Evolutionary conservation across 2,797 vertebrate species (phyloP).

Genomic region (Halcyon smyrnensis): DNA sequence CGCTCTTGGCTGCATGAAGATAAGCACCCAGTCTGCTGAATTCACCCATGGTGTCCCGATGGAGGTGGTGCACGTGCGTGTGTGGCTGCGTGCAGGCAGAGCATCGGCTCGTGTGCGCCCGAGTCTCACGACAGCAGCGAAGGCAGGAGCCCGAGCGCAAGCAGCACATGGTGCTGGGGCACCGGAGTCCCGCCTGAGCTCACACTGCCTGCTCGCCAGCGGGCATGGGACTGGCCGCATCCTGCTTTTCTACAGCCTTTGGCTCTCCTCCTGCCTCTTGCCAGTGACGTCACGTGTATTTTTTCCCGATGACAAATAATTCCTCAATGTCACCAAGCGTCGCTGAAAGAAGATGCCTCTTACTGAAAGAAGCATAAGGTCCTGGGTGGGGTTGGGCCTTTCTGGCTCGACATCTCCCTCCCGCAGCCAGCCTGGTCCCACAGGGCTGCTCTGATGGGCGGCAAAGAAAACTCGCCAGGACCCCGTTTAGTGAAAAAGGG

Average conservation of each 20-base stretch:
- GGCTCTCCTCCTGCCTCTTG: neutral
- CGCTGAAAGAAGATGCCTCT: neutral
- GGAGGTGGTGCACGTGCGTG: rapidly evolving
- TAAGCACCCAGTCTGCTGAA: rapidly evolving
- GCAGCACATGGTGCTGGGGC: neutral
- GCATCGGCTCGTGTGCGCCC: rapidly evolving
- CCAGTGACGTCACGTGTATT: neutral
- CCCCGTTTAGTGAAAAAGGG: neutral
- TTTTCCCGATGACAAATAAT: neutral
- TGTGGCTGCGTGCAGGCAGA: neutral
- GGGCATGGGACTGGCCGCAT: neutral
- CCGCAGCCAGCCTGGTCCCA: neutral
- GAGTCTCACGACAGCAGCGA: rapidly evolving
- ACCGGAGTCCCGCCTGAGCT: neutral
- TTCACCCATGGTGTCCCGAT: rapidly evolving
- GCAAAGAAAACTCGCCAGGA: neutral
- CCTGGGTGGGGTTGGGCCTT: neutral
- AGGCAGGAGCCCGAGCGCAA: neutral
- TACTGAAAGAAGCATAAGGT: neutral
- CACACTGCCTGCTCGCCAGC: rapidly evolving
- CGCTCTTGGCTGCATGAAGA: neutral
- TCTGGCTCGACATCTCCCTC: neutral
- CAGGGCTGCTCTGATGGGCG: neutral
- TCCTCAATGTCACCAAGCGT: neutral
- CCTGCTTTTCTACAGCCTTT: neutral